Evolutionary conservation across 2,797 vertebrate species (phyloP).

Genomic region (Darevskia mixta): DNA sequence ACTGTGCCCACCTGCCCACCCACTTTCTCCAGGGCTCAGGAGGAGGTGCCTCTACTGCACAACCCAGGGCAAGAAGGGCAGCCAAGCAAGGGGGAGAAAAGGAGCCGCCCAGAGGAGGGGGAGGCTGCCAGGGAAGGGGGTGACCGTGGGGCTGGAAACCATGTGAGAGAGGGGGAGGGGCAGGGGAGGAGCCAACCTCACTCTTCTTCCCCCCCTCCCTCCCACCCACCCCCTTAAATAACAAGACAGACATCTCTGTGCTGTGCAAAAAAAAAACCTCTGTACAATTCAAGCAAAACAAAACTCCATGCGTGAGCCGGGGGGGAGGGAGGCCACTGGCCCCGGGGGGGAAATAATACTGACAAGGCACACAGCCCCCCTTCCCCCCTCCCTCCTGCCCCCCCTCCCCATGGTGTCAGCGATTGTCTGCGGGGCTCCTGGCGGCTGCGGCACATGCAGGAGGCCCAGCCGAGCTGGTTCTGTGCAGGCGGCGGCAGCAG

Average conservation of each 20-base stretch:
- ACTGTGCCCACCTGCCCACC: background rate
- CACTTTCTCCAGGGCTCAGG: background rate
- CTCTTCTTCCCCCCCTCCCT: background rate
- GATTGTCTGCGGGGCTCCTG: conserved; percentile 59
- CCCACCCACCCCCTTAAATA: conserved; percentile 59
- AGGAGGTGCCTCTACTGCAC: background rate
- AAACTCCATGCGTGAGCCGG: conserved; percentile 69
- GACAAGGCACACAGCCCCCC: conserved; percentile 71
- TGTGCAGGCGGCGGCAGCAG: background rate
- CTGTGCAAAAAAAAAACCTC: conserved; percentile 74
- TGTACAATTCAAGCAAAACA: conserved; percentile 76
- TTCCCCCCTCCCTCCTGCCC: conserved; percentile 28
- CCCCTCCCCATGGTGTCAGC: conserved; percentile 50
- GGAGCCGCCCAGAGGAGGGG: background rate
- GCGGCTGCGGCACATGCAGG: conserved; percentile 68
- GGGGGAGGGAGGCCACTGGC: conserved; percentile 14
- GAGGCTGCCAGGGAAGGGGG: background rate
- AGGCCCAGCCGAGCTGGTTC: conserved; percentile 66
- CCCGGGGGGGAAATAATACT: conserved; percentile 70
- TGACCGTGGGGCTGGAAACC: background rate
- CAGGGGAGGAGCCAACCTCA: background rate
- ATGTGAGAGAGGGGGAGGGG: background rate
- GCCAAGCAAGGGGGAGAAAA: background rate
- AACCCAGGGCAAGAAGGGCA: background rate
- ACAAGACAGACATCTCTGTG: conserved; percentile 60